These are phyloP conservation scores for Acrobasis repandana DNA, from an alignment of 2,888 invertebrate species.

Conservation along the genomic window DNA sequence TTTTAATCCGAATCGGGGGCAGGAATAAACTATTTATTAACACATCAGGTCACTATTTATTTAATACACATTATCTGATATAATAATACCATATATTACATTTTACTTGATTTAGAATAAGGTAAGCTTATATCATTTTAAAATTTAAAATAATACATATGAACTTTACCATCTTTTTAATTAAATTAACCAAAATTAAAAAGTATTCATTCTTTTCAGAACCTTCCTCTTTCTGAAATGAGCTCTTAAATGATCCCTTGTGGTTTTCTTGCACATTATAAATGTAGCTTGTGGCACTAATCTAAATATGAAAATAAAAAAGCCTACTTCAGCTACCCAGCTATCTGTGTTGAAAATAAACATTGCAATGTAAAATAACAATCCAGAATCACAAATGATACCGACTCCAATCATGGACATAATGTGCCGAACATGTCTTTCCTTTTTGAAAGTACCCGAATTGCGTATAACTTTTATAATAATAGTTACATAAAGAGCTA, in stretches of 20 bases:
- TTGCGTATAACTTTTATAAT: conserved; percentile 34
- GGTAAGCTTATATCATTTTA: too few species aligned
- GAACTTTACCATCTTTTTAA: not conserved
- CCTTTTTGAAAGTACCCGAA: conserved; percentile 30
- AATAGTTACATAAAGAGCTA: conserved; percentile 33
- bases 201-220: not conserved
- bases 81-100: too few species aligned
- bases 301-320: not conserved
- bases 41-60: too few species aligned
- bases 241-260: not conserved
- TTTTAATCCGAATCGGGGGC: too few species aligned
- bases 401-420: conserved; percentile 37
- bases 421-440: conserved; percentile 32
- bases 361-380: not conserved
- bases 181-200: not conserved
- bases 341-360: not conserved
- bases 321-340: not conserved
- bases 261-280: conserved; percentile 13
- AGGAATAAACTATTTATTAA: too few species aligned
- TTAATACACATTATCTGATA: too few species aligned
- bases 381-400: conserved; percentile 34
- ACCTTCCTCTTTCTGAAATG: conserved; percentile 8
- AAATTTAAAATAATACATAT: too few species aligned
- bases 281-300: conserved; percentile 13
- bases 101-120: too few species aligned